Conservation (phyloP, 2,888 invertebrate species). For the Ctenicera cuprea region DNA sequence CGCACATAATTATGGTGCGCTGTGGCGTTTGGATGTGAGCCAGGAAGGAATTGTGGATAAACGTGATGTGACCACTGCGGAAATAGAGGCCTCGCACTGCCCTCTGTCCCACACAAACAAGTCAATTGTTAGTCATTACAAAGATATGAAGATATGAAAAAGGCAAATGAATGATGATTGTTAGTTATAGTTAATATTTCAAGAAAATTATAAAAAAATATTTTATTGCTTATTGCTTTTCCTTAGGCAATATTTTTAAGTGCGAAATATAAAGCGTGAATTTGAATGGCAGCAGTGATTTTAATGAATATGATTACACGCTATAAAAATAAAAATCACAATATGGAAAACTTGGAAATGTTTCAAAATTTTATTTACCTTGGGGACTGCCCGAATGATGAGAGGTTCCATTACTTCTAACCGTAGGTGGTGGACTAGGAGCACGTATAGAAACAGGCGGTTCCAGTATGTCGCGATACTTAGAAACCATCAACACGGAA, state of each 20-base stretch:
- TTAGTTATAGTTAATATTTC: constrained; percentile 12
- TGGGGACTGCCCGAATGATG: constrained; percentile 77
- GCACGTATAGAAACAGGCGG: constrained; percentile 86
- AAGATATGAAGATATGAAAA: constrained; percentile 16
- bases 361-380: constrained; percentile 68
- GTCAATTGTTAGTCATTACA: constrained; percentile 48
- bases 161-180: constrained; percentile 17
- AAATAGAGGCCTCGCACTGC: constrained; percentile 88
- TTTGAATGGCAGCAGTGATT: constrained; percentile 53
- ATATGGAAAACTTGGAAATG: constrained; percentile 2
- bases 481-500: constrained; percentile 99
- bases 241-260: constrained; percentile 25
- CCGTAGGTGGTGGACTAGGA: constrained; percentile 77
- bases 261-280: constrained; percentile 57
- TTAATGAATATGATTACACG: constrained; percentile 44
- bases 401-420: constrained; percentile 75
- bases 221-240: no score
- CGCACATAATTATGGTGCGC: constrained; percentile 73
- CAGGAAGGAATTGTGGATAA: constrained; percentile 94
- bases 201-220: no score
- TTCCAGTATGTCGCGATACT: constrained; percentile 98
- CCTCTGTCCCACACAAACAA: constrained; percentile 65
- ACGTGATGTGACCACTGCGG: constrained; percentile 97
- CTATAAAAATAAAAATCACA: constrained; percentile 30
- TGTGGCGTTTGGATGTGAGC: constrained; percentile 86